These are phyloP conservation scores for Neolamprologus brichardi DNA, from an alignment of 2,113 vertebrate genomes.

Conservation along the genomic window DNA sequence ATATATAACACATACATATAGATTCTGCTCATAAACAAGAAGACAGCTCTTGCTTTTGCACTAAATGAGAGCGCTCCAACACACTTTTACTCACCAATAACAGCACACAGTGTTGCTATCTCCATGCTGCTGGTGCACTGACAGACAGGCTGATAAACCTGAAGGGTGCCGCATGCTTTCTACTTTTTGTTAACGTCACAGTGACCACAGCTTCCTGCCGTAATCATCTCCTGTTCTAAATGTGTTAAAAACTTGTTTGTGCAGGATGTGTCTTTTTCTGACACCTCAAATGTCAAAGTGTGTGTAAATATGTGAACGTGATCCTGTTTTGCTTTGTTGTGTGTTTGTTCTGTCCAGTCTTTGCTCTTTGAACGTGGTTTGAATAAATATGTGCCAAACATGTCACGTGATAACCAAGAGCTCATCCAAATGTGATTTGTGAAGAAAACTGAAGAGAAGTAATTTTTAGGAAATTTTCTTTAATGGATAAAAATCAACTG, in stretches of 20 bases:
- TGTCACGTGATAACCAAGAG: background rate
- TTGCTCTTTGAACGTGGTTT: fast-evolving
- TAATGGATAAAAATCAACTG: background rate
- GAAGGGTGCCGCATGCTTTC: background rate
- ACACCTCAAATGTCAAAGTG: background rate
- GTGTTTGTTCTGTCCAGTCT: fast-evolving
- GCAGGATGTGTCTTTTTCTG: background rate
- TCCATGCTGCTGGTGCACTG: background rate
- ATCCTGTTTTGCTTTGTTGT: background rate
- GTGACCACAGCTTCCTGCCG: background rate
- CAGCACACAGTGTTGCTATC: background rate
- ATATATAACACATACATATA: background rate
- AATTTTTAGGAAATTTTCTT: fast-evolving
- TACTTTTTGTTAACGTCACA: background rate
- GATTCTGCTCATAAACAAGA: background rate
- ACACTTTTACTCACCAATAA: conserved; percentile 2
- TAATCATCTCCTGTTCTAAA: background rate
- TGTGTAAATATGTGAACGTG: background rate
- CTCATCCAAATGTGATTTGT: background rate
- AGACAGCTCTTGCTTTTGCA: background rate
- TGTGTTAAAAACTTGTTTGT: background rate
- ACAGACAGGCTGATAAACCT: background rate
- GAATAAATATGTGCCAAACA: background rate
- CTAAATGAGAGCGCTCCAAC: background rate
- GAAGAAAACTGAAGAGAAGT: background rate